phyloP scores from a whole-genome alignment of 2,113 vertebrate genomes.

The Ceyx cyanopectus region DNA sequence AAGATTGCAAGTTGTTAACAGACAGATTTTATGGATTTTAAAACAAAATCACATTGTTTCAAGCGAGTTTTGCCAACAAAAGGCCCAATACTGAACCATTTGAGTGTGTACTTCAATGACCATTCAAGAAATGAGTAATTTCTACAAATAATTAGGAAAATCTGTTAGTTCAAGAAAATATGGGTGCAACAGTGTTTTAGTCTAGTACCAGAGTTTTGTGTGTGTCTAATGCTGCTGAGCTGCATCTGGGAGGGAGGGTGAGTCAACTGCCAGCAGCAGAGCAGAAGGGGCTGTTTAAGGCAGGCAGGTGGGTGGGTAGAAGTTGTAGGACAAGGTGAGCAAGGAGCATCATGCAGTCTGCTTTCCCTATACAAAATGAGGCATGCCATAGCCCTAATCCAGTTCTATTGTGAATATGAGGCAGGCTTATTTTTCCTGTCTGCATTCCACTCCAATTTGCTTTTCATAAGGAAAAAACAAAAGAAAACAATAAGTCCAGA shows the following conservation, averaged over 20 bases:
- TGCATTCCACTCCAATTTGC: background rate
- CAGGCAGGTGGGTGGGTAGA: background rate
- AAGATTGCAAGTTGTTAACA: background rate
- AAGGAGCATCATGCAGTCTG: background rate
- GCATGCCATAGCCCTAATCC: background rate
- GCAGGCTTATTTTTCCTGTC: background rate
- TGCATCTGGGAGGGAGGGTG: background rate
- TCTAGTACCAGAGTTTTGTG: background rate
- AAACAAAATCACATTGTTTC: background rate
- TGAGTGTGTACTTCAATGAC: background rate
- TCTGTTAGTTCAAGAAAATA: background rate
- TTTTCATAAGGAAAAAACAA: background rate
- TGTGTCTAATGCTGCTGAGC: rapidly evolving
- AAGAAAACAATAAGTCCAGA: background rate
- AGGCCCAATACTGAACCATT: background rate
- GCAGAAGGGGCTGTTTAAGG: background rate
- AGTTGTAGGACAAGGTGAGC: rapidly evolving
- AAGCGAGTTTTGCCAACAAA: background rate
- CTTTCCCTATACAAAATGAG: background rate
- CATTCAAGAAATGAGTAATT: background rate
- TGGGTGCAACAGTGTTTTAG: background rate
- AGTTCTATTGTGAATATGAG: background rate
- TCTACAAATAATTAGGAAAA: background rate
- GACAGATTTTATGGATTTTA: background rate
- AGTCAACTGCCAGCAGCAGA: background rate